Base-by-base conservation (phyloP, 2,888 invertebrate species). In the Limnephilus lunatus region DNA sequence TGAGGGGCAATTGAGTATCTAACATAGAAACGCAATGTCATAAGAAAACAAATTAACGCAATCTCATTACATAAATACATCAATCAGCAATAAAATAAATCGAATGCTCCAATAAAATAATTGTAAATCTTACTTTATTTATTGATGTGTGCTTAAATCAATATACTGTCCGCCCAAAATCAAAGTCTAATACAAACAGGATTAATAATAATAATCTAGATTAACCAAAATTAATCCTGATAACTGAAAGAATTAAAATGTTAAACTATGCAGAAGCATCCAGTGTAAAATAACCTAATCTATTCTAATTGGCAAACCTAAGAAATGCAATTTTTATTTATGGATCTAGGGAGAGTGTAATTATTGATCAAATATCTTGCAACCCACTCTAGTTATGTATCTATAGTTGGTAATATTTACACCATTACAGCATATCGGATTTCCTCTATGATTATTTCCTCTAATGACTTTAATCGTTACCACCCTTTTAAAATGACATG, bases 11-110 rank as follows among this genome's bases (percentile, higher is more conserved):
- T 44, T 30, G 30, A 30, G 44, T 39, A 86, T 86, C 86, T 86
- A 86, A 86, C 86, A 86, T 86, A 86, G 35, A 86, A 86, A 86
- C 86, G 86, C 86, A 86, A 44, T n/a, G 86, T 48, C 25, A 86
- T 86, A n/a, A 86, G 48, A 86, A 86, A 53, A 89, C 25, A 25
- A 25, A 68, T 68, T 68, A 25, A 68, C 25, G 68, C 68, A 68
- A 68, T 25, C 25, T n/a, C 68, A 68, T 68, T 68, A 19, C 53
- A 53, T 53, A 25, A 68, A 68, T 25, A 68, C 25, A 68, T 68
- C 7, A 68, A 19, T 25, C 1, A 19, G 19, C 19, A 25, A 25
- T 19, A 68, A 68, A 68, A 39, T 11, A 39, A 9, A 39, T 11
- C 39, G 0, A 19, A 53, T 53, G 19, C 68, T 25, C 68, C 68